These are phyloP conservation scores for Paramacrobiotus metropolitanus DNA, from an alignment of 1,140 invertebrate genomes.

Conservation along the genomic window DNA sequence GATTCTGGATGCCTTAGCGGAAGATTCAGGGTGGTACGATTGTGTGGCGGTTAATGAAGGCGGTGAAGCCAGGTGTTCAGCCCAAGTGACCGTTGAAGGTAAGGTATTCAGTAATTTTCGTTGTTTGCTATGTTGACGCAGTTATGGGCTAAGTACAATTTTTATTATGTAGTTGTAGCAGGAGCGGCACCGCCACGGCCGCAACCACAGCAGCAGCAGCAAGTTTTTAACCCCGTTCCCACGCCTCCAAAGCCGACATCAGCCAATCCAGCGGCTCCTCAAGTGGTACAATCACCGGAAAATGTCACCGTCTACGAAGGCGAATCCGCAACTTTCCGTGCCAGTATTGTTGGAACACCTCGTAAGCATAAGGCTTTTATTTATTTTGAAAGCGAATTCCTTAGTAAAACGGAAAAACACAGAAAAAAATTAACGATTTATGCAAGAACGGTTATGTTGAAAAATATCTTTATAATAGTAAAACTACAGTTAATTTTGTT, in stretches of 20 bases:
- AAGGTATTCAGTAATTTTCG: too few relatives aligned
- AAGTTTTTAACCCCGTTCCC: constrained; percentile 12
- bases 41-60: constrained; percentile 69
- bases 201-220: constrained; percentile 18
- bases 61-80: constrained; percentile 60
- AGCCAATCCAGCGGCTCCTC: too few relatives aligned
- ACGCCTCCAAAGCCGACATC: constrained; percentile 4
- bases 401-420: too few relatives aligned
- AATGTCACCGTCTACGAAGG: constrained; percentile 11
- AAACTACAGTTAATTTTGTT: too few relatives aligned
- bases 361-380: constrained; percentile 5
- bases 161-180: too few relatives aligned
- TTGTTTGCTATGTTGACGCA: too few relatives aligned
- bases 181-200: constrained; percentile 18
- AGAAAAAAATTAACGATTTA: too few relatives aligned
- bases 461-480: too few relatives aligned
- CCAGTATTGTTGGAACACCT: constrained; percentile 10
- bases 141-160: too few relatives aligned
- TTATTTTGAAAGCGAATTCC: too few relatives aligned
- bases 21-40: constrained; percentile 69
- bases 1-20: constrained; percentile 54
- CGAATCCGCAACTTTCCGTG: constrained; percentile 9
- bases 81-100: constrained; percentile 45
- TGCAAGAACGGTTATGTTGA: too few relatives aligned
- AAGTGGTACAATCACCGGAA: constrained; percentile 9